Base-by-base conservation (phyloP, 2,888 invertebrate species). In the Pharmacophagus antenor region DNA sequence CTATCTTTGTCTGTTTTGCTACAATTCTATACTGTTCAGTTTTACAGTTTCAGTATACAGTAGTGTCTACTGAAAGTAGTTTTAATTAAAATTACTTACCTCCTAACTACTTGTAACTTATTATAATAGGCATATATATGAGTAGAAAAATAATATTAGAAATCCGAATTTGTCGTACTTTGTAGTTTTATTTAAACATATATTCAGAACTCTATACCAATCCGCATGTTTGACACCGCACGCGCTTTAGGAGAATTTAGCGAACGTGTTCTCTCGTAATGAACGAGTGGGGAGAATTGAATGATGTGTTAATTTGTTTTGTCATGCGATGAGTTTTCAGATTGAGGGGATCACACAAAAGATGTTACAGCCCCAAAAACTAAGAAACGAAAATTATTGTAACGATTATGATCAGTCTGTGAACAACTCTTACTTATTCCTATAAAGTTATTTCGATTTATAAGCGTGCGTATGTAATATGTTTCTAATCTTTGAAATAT, bases 281-380 rank as follows among this genome's bases (percentile, higher is more conserved):
- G 55, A 56, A 44, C 17, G 21, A 52, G 56, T 56, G 52, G 61
- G 56, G 56, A 56, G 56, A 61, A 61, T 61, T 61, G 61, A 61
- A 61, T 76, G 82, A 87, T 78, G 88, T 88, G 87, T 87, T 88
- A 88, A 89, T 89, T 88, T 82, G 71, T 66, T 69, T 79, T 82
- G 88, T 87, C 88, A 89, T 89, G 88, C 88, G 79, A 89, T 85
- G 85, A 83, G 70, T 75, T 71, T 73, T 70, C 65, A 67, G 63
- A 68, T 73, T 72, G 73, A 67, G 68, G 63, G 75, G 54, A 56
- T 55, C 53, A 37, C 27, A 54, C 18, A 51, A 62, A 52, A 59
- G 37, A 56, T 41, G 8, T 48, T 42, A 47, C 18, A 15, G 23
- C 12, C 27, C n/a, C 41, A 31, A 20, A 31, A 23, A 48, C 53